Evolutionary conservation across 1,140 invertebrate species (phyloP).

Genomic region (Ceratina japonica): DNA sequence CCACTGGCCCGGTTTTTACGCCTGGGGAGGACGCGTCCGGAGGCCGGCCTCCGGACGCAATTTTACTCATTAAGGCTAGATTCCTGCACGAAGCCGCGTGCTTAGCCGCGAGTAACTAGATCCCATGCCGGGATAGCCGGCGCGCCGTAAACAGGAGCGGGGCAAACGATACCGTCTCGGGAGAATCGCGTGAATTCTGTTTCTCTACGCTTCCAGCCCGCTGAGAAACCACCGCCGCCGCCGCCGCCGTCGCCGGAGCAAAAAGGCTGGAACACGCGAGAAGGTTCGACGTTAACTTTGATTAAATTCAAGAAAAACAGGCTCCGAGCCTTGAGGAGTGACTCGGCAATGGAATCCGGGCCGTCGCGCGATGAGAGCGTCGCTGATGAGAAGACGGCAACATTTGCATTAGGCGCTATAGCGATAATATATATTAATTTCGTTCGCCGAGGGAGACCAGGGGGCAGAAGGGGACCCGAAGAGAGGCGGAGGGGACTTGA

Average conservation of each 20-base stretch:
- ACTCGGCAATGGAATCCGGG: too few species aligned
- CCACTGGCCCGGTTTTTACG: conserved; percentile 42
- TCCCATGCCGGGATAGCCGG: conserved; percentile 71
- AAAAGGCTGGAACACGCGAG: conserved; percentile 13
- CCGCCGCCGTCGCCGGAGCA: too few species aligned
- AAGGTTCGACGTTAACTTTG: not conserved
- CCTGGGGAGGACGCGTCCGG: conserved; percentile 31
- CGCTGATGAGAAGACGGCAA: too few species aligned
- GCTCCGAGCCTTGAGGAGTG: too few species aligned
- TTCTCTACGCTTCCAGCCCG: conserved; percentile 15
- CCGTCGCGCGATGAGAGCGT: too few species aligned
- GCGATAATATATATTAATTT: too few species aligned
- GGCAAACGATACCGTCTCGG: conserved; percentile 48
- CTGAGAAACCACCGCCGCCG: not conserved
- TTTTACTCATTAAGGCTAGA: conserved; percentile 79
- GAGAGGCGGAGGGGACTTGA: too few species aligned
- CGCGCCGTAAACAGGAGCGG: conserved; percentile 41
- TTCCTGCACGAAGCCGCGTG: conserved; percentile 73
- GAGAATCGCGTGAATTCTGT: conserved; percentile 44
- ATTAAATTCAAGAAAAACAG: conserved; percentile 8
- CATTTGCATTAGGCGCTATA: too few species aligned
- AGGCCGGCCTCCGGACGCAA: conserved; percentile 61
- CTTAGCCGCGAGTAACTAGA: conserved; percentile 66
- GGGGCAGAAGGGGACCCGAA: too few species aligned
- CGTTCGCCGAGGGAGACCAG: too few species aligned